These are phyloP conservation scores for Hydractinia symbiolongicarpus DNA, from an alignment of 30 jellyfish, hydroid and myxozoan genomes.

Conservation along the genomic window DNA sequence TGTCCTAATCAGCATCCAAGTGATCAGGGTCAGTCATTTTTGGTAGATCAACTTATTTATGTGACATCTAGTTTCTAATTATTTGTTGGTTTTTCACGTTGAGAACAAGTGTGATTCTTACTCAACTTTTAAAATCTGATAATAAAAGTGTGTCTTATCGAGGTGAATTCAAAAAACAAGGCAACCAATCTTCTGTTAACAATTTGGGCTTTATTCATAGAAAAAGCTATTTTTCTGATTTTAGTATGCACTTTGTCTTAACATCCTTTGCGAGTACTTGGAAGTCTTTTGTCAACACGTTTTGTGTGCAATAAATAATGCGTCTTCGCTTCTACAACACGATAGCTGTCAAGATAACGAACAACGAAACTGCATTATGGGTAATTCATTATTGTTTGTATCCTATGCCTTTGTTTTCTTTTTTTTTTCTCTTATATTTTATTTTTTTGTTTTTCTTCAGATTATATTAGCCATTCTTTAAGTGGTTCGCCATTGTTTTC, in stretches of 20 bases:
- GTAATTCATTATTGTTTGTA: not conserved
- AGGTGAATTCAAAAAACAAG: too few species aligned
- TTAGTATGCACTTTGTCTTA: not conserved
- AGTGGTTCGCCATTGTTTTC: constrained; percentile 18
- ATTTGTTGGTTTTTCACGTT: too few species aligned
- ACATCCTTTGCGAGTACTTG: not conserved
- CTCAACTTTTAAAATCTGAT: too few species aligned
- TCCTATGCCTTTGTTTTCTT: not conserved
- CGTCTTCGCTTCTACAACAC: not conserved
- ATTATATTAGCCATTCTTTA: constrained; percentile 13
- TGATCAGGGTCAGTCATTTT: too few species aligned
- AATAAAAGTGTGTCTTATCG: too few species aligned
- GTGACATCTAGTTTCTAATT: too few species aligned
- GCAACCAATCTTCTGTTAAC: too few species aligned
- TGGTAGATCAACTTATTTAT: too few species aligned
- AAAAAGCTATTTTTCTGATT: not conserved
- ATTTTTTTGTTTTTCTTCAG: not conserved
- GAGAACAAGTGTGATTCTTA: too few species aligned
- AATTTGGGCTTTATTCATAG: too few species aligned
- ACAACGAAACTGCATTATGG: not conserved
- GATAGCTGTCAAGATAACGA: not conserved
- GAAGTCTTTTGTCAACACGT: not conserved
- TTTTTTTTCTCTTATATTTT: not conserved
- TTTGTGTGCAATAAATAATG: not conserved
- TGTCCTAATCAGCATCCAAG: too few species aligned